phyloP scores from a whole-genome alignment of 2,888 invertebrate genomes.

The Mechanitis messenoides region DNA sequence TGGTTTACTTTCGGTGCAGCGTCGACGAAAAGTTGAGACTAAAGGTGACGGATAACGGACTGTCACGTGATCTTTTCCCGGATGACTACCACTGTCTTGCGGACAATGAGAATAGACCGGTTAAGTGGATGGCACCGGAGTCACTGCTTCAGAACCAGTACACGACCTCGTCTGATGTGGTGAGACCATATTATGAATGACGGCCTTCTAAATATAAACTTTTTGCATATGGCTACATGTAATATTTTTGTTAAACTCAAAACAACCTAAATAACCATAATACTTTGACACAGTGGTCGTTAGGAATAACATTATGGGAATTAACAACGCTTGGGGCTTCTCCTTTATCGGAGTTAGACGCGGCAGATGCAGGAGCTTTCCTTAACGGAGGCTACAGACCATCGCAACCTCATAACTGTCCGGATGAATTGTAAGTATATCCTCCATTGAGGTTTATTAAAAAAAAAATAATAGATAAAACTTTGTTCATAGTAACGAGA shows the following conservation, averaged over 20 bases:
- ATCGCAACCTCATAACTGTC: constrained; percentile 94
- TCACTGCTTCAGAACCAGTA: constrained; percentile 88
- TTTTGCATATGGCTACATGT: no score
- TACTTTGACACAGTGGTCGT: constrained; percentile 84
- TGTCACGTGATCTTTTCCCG: constrained; percentile 93
- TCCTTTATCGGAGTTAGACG: constrained; percentile 93
- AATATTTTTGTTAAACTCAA: no score
- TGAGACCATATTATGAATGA: constrained; percentile 51
- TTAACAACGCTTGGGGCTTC: constrained; percentile 92
- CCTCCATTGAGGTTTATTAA: neutral
- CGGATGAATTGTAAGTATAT: constrained; percentile 92
- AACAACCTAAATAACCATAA: no score
- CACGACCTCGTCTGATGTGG: constrained; percentile 92
- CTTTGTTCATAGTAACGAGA: no score
- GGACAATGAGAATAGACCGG: constrained; percentile 94
- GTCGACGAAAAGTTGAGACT: constrained; percentile 87
- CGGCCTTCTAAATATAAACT: no score
- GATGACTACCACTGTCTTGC: constrained; percentile 95
- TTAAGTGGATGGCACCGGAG: constrained; percentile 96
- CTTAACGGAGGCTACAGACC: constrained; percentile 92
- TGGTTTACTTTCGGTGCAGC: constrained; percentile 52
- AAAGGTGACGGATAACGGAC: constrained; percentile 90
- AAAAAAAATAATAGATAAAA: no score
- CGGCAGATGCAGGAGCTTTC: constrained; percentile 92
- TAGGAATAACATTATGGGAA: constrained; percentile 97